Percentiles rank a stretch among this genome's conserved stretches.
Conservation (phyloP, 2,888 invertebrate genomes). For the Parnassius glacialis region DNA sequence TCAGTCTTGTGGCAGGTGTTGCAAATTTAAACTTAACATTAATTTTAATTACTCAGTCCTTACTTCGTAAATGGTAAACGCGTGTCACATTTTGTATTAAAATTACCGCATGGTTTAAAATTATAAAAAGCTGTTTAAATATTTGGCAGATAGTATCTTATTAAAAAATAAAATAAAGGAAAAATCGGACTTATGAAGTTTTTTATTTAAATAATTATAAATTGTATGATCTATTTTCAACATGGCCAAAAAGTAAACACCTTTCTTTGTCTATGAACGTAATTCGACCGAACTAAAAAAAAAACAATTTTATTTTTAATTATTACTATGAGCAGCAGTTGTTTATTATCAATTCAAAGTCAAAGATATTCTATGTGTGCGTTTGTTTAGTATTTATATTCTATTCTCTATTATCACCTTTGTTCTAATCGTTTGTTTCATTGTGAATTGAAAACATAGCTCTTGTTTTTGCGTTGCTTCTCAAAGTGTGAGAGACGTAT, state of each 20-base stretch:
- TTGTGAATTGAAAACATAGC: slow-evolving; percentile 67
- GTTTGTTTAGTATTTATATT: slow-evolving; percentile 69
- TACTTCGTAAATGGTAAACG: neutral
- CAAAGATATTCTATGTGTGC: slow-evolving; percentile 11
- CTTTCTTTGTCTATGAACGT: too few relatives aligned
- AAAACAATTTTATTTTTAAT: neutral
- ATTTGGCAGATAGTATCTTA: too few relatives aligned
- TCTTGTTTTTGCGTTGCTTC: slow-evolving; percentile 44
- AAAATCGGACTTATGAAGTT: too few relatives aligned
- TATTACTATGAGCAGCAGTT: slow-evolving; percentile 19
- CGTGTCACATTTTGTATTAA: neutral
- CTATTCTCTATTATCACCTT: slow-evolving; percentile 73
- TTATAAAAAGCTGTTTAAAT: neutral
- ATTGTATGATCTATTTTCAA: too few relatives aligned
- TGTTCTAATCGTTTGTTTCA: slow-evolving; percentile 67
- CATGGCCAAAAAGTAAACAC: too few relatives aligned
- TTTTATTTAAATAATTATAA: too few relatives aligned
- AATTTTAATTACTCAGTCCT: slow-evolving; percentile 1
- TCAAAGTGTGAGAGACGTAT: slow-evolving; percentile 28
- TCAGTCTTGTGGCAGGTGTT: slow-evolving; percentile 5
- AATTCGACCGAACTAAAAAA: too few relatives aligned
- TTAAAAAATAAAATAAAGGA: too few relatives aligned
- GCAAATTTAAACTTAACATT: slow-evolving; percentile 6
- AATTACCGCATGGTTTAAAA: neutral
- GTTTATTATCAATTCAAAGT: slow-evolving; percentile 28